Conservation (phyloP, 2,113 vertebrate species). For the Cinclus mexicanus region DNA sequence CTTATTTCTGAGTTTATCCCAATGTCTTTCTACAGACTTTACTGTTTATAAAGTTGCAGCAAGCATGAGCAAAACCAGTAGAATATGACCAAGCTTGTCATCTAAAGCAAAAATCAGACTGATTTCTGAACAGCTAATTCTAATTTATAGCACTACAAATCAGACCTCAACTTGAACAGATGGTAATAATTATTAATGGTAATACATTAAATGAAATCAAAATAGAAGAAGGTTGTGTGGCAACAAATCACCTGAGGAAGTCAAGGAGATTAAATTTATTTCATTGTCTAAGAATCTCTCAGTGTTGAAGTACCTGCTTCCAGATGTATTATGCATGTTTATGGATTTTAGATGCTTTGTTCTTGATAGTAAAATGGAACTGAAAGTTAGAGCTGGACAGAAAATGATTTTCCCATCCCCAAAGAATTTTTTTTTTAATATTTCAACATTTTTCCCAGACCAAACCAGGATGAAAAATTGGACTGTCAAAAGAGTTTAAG, state of each 20-base stretch:
- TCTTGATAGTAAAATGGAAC: not conserved
- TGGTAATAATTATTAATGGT: slow-evolving; percentile 18
- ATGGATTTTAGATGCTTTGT: not conserved
- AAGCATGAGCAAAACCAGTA: not conserved
- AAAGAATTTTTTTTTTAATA: not conserved
- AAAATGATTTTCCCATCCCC: slow-evolving; percentile 14
- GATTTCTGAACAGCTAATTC: not conserved
- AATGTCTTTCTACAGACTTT: not conserved
- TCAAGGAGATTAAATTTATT: slow-evolving; percentile 20
- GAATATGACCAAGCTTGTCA: not conserved
- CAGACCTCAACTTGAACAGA: not conserved
- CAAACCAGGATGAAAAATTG: slow-evolving; percentile 39
- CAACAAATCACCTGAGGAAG: slow-evolving; percentile 34
- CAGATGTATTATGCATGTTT: not conserved
- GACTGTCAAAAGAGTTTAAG: slow-evolving; percentile 26
- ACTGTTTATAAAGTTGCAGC: not conserved
- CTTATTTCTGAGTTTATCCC: not conserved
- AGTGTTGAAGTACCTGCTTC: not conserved
- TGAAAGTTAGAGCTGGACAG: not conserved
- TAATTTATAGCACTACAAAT: slow-evolving; percentile 9
- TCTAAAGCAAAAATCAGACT: not conserved
- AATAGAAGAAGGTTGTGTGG: not conserved
- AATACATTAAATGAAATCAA: slow-evolving; percentile 1
- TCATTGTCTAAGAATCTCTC: not conserved
- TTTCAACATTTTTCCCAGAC: slow-evolving; percentile 22